These are phyloP conservation scores for Varanus komodoensis DNA, from an alignment of 2,113 vertebrate species.

Conservation along the genomic window DNA sequence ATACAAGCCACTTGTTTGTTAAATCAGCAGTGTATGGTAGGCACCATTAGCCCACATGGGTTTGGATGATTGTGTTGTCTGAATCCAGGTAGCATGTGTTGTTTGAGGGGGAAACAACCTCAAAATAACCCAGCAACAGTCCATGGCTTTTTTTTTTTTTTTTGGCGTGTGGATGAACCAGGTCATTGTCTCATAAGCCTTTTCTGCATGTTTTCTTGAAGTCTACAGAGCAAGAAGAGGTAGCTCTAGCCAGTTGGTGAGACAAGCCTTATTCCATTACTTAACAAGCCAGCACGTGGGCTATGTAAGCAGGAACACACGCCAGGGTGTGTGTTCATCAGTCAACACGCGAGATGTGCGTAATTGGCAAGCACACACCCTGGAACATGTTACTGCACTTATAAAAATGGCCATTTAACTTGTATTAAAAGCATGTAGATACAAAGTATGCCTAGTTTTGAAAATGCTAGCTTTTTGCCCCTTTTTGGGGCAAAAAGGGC, in stretches of 20 bases:
- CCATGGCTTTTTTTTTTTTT: too few relatives aligned
- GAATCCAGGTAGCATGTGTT: too few relatives aligned
- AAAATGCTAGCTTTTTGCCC: constrained; percentile 34
- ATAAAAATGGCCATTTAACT: constrained; percentile 66
- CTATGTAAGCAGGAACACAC: constrained; percentile 62
- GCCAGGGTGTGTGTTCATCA: constrained; percentile 69
- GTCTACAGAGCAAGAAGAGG: constrained; percentile 21
- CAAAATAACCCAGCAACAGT: too few relatives aligned
- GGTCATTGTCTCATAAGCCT: background rate
- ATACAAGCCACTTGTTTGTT: too few relatives aligned
- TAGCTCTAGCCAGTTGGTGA: constrained; percentile 9
- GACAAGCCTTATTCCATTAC: constrained; percentile 68
- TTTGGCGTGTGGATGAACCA: too few relatives aligned
- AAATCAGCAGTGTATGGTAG: too few relatives aligned
- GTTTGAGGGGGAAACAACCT: too few relatives aligned
- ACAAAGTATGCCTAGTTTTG: constrained; percentile 30
- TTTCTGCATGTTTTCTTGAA: constrained; percentile 53
- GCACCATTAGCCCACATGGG: too few relatives aligned
- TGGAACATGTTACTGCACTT: constrained; percentile 67
- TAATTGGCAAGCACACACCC: constrained; percentile 63
- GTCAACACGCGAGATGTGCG: constrained; percentile 63
- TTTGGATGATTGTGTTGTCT: too few relatives aligned
- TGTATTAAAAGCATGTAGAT: constrained; percentile 61
- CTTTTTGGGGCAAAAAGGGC: background rate
- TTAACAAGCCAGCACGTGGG: constrained; percentile 62